A percentile compares a stretch with the other conserved stretches of the same genome.
These are phyloP conservation scores for Petrolisthes cinctipes DNA, from an alignment of 2,888 invertebrate genomes.

Conservation along the genomic window DNA sequence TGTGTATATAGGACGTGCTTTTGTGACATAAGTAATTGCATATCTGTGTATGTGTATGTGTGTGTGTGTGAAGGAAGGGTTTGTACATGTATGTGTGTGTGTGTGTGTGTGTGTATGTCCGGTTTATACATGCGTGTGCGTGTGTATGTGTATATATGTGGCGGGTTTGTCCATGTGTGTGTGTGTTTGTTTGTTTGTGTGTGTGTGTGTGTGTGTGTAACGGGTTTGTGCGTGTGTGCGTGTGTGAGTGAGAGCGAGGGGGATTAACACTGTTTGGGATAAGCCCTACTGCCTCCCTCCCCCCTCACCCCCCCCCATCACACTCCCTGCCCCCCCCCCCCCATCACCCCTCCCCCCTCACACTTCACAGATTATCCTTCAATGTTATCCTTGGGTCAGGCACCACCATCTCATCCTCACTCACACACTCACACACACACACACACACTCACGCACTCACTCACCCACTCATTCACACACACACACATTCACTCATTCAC, in stretches of 20 bases:
- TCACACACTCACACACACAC: too few relatives aligned
- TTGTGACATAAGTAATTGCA: background rate
- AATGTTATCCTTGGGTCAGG: slow-evolving; percentile 1
- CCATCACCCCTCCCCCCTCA: background rate
- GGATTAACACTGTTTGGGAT: background rate
- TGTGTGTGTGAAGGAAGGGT: background rate
- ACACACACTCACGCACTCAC: too few relatives aligned
- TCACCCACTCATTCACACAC: too few relatives aligned
- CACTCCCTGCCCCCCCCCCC: background rate
- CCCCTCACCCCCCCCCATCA: background rate
- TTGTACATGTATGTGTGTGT: background rate
- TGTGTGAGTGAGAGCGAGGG: background rate
- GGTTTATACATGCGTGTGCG: background rate
- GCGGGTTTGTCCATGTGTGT: background rate
- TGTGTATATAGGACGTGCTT: background rate
- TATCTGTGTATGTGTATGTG: background rate
- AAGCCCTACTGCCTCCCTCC: background rate
- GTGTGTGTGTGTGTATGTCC: background rate
- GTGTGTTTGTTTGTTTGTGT: background rate
- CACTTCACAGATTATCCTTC: background rate
- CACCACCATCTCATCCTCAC: background rate
- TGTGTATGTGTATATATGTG: background rate
- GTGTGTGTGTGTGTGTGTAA: background rate
- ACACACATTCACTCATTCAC: too few relatives aligned
- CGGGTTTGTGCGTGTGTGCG: background rate